A percentile compares a stretch with the other conserved stretches of the same genome.
phyloP scores from a whole-genome alignment of 2,113 vertebrate species.

The Coryphaenoides rupestris region DNA sequence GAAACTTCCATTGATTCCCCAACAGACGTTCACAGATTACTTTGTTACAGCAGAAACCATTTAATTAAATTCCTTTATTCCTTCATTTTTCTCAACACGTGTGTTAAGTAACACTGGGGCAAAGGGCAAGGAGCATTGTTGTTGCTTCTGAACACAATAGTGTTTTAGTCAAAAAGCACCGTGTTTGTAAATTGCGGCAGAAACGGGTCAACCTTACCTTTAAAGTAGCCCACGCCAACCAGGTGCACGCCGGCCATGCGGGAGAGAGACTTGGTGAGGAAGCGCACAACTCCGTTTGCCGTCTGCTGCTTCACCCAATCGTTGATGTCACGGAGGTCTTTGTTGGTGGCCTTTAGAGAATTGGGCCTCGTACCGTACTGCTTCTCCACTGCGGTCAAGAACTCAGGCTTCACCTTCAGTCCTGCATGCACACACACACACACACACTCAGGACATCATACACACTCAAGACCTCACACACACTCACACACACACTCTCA shows the following conservation, averaged over 20 bases:
- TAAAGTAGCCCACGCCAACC: slow-evolving; percentile 83
- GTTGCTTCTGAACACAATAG: no score
- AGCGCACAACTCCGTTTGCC: slow-evolving; percentile 74
- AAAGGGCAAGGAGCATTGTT: no score
- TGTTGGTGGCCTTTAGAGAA: slow-evolving; percentile 69
- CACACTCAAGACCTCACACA: slow-evolving; percentile 12
- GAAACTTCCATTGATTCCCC: no score
- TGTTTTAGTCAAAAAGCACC: no score
- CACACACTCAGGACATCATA: slow-evolving; percentile 1
- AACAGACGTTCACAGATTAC: no score
- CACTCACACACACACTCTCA: no score
- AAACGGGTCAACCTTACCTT: no score
- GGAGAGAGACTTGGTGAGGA: slow-evolving; percentile 71
- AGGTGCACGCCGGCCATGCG: slow-evolving; percentile 73
- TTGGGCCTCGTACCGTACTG: slow-evolving; percentile 81
- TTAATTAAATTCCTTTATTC: no score
- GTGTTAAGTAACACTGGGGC: no score
- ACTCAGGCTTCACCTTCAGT: slow-evolving; percentile 80
- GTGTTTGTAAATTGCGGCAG: no score
- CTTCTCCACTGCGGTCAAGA: slow-evolving; percentile 78
- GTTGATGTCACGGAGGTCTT: slow-evolving; percentile 84
- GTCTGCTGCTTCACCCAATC: slow-evolving; percentile 85
- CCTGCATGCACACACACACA: slow-evolving; percentile 58
- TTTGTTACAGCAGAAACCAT: no score
- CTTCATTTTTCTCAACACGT: no score